Percentiles rank a stretch among this genome's conserved stretches.
Evolutionary conservation across 2,113 vertebrate species (phyloP).

Genomic region (Bufo gargarizans): DNA sequence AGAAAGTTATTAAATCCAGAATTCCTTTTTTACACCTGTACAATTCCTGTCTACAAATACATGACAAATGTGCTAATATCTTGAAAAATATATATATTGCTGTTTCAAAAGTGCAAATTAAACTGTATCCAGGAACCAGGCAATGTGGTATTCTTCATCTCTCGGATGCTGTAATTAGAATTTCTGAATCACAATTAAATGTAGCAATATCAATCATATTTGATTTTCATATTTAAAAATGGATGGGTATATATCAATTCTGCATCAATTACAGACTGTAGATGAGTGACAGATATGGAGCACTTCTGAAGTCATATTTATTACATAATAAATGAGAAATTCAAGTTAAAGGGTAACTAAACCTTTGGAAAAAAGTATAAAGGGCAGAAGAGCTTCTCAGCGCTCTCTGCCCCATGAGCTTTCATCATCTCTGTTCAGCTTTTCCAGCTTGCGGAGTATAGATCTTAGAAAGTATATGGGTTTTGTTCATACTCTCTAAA

Average conservation of each 20-base stretch:
- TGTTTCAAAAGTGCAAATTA: slow-evolving; percentile 46
- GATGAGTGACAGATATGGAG: slow-evolving; percentile 35
- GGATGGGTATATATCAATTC: slow-evolving; percentile 34
- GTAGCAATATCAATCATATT: slow-evolving; percentile 42
- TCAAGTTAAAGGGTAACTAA: slow-evolving; percentile 1
- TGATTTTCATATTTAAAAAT: slow-evolving; percentile 50
- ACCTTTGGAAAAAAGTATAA: neutral
- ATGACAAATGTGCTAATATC: slow-evolving; percentile 48
- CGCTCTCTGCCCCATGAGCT: too few species aligned
- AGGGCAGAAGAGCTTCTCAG: too few species aligned
- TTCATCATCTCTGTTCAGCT: too few species aligned
- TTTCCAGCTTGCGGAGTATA: too few species aligned
- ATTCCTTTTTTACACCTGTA: slow-evolving; percentile 36
- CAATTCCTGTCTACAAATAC: slow-evolving; percentile 33
- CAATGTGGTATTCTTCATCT: slow-evolving; percentile 43
- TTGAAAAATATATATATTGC: slow-evolving; percentile 39
- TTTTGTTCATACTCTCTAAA: too few species aligned
- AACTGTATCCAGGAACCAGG: slow-evolving; percentile 27
- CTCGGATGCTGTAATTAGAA: slow-evolving; percentile 39
- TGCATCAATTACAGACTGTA: slow-evolving; percentile 36
- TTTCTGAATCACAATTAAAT: slow-evolving; percentile 49
- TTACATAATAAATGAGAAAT: slow-evolving; percentile 24
- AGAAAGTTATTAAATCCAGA: slow-evolving; percentile 26
- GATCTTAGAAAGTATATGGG: too few species aligned
- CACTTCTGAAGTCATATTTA: slow-evolving; percentile 25